Base-by-base conservation (phyloP, 2,113 vertebrate species). In the Pungitius pungitius region DNA sequence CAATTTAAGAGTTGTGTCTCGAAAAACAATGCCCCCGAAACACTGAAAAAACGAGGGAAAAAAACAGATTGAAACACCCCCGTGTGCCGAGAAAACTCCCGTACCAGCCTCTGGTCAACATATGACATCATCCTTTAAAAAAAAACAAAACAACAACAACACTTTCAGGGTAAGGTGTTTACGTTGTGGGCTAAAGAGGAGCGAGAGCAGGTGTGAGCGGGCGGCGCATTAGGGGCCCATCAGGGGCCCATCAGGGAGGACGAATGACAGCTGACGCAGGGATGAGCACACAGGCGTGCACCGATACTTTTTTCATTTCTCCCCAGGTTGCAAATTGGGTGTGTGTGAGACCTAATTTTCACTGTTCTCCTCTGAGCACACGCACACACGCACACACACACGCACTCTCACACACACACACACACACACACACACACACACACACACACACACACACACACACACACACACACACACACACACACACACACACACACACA, bases 21-120 rank as follows among this genome's bases (percentile, higher is more conserved):
- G 43, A 75, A 87, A 89, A 92, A 92, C 92, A 91, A 92, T 92
- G 86, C 85, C n/a, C n/a, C n/a, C 61, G 85, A 75, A 75, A 82
- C 57, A 69, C 74, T 72, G 77, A 82, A 85, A 83, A 88, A 58
- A 84, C 56, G 81, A n/a, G n/a, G n/a, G n/a, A n/a, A 30, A 30
- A 30, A 30, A 30, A 30, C 30, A 26, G 69, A 74, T 33, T 71
- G 42, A 58, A 59, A 40, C 68, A 49, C 17, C 27, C 35, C 40
- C 59, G 1, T 24, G 18, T 59, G 18, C 70, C 66, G 42, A 42
- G 35, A 8, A 0, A 35, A 39, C 37, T 33, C n/a, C 40, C 54
- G 62, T 57, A 40, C 17, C 8, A 56, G 22, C 40, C 6, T 1
- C 39, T n/a, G n/a, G n/a, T 1, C 12, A 49, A 5, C 39, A 33